These are phyloP conservation scores for Steinernema scapterisci DNA, from an alignment of 2,888 invertebrate species.

Conservation along the genomic window DNA sequence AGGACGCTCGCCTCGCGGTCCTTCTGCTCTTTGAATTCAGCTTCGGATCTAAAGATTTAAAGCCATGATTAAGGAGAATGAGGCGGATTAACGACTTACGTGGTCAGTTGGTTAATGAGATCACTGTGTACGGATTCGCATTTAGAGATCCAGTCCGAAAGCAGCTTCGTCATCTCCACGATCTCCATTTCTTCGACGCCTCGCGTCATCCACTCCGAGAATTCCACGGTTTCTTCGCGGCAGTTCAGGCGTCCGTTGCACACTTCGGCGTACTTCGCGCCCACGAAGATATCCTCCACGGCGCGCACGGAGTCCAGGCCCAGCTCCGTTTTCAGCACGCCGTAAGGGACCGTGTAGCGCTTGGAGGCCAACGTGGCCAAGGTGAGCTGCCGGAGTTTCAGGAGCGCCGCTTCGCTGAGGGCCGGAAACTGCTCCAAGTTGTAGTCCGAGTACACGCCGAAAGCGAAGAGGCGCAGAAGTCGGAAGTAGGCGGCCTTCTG, in stretches of 20 bases:
- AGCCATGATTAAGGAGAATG: not conserved
- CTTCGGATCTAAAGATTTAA: conserved; percentile 7
- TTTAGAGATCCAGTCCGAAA: not conserved
- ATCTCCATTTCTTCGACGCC: not conserved
- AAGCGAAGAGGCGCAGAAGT: not conserved
- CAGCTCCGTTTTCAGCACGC: not conserved
- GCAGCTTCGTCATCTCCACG: not conserved
- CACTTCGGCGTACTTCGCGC: conserved; percentile 2
- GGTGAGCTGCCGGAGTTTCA: conserved; percentile 1
- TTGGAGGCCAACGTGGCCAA: conserved; percentile 11
- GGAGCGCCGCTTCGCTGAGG: not conserved
- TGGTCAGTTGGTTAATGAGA: not conserved
- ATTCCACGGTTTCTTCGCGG: conserved; percentile 15
- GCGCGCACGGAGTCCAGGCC: conserved; percentile 4
- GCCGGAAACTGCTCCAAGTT: not conserved
- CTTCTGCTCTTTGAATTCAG: conserved; percentile 19
- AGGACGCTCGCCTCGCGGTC: conserved; percentile 26
- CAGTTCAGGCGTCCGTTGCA: conserved; percentile 28
- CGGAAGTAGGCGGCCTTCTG: not conserved
- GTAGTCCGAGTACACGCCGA: not conserved
- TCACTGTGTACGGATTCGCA: conserved; percentile 3
- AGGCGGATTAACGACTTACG: not conserved
- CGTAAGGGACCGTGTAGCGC: not conserved
- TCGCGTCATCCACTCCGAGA: conserved; percentile 23
- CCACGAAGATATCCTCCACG: conserved; percentile 7